Conservation (phyloP, 2,888 invertebrate genomes). For the Diarsia rubi region DNA sequence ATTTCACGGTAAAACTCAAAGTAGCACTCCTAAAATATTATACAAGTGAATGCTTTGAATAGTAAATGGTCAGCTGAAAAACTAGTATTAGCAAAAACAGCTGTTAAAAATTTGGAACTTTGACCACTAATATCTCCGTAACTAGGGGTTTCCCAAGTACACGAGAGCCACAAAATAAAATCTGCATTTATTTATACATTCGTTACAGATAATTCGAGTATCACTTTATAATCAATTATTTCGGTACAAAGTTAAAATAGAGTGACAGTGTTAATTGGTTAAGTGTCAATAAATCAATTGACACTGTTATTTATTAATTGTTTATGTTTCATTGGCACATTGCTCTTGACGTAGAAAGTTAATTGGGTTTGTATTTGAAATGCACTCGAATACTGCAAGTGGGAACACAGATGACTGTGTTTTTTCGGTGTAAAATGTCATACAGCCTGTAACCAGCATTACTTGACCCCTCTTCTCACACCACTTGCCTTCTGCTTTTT, state of each 20-base stretch:
- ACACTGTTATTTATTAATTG: not conserved
- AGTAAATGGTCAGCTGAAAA: too few relatives aligned
- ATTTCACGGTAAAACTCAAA: too few relatives aligned
- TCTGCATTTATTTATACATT: not conserved
- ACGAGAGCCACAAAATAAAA: too few relatives aligned
- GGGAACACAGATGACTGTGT: not conserved
- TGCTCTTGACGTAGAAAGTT: not conserved
- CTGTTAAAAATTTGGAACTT: too few relatives aligned
- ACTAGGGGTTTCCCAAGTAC: too few relatives aligned
- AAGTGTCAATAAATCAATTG: not conserved
- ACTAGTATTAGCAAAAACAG: too few relatives aligned
- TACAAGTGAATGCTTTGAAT: too few relatives aligned
- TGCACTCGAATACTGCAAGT: not conserved
- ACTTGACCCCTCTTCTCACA: too few relatives aligned
- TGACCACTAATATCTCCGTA: too few relatives aligned
- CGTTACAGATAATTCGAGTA: not conserved
- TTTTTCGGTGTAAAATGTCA: not conserved
- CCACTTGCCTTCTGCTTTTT: too few relatives aligned
- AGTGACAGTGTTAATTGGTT: conserved; percentile 7
- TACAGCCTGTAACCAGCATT: too few relatives aligned
- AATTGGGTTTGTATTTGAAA: not conserved
- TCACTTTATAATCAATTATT: not conserved
- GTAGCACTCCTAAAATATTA: too few relatives aligned
- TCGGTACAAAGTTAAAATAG: not conserved
- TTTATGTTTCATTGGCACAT: not conserved